A percentile compares a stretch with the other conserved stretches of the same genome.
Evolutionary conservation across 2,113 vertebrate genomes (phyloP).

Genomic region (Corvus hawaiiensis): DNA sequence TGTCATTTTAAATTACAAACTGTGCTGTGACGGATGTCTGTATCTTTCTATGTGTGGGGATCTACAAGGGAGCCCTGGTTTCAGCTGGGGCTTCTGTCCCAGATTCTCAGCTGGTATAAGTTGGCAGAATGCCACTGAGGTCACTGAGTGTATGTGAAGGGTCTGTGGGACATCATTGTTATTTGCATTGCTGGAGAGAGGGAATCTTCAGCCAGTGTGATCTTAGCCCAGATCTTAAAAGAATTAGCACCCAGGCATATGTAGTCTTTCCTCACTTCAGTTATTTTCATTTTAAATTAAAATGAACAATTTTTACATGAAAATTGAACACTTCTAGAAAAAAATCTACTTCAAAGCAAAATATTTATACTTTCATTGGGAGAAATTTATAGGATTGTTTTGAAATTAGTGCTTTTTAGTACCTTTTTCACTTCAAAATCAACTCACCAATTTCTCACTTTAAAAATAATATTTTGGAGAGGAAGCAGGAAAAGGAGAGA

Average conservation of each 20-base stretch:
- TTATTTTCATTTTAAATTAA: neutral
- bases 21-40: neutral
- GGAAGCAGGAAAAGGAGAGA: neutral
- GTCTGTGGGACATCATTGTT: neutral
- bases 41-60: neutral
- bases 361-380: neutral
- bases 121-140: neutral
- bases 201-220: neutral
- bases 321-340: neutral
- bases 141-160: neutral
- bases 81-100: constrained; percentile 21
- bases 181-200: neutral
- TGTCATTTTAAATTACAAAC: neutral
- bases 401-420: neutral
- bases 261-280: neutral
- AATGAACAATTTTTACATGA: neutral
- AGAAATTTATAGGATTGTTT: neutral
- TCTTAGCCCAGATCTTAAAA: neutral
- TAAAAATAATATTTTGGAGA: neutral
- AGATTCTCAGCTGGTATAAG: constrained; percentile 12
- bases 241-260: neutral
- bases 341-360: neutral
- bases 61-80: neutral
- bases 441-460: neutral
- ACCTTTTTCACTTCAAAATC: neutral